Evolutionary conservation across 2,888 invertebrate species (phyloP).

Genomic region (Ypsolopha scabrella): DNA sequence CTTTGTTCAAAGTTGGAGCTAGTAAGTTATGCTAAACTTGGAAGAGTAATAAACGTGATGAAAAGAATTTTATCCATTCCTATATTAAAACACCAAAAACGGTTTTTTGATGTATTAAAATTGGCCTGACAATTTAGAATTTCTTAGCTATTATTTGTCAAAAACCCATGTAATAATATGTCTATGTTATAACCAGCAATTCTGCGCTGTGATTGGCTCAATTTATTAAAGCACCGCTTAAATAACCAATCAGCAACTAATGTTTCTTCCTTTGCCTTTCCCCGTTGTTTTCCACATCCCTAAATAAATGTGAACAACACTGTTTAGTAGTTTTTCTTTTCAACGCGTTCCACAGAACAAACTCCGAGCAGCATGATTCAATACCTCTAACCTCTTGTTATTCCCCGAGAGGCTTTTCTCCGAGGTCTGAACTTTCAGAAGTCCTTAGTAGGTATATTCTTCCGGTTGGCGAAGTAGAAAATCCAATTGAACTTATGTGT

Average conservation of each 20-base stretch:
- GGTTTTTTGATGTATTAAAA: no score
- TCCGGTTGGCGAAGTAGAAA: slow-evolving; percentile 39
- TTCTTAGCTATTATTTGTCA: no score
- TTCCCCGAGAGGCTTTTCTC: not conserved
- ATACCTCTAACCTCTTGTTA: not conserved
- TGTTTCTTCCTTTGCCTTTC: no score
- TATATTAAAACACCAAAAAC: not conserved
- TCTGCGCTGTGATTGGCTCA: no score
- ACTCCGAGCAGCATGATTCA: not conserved
- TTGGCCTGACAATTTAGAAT: no score
- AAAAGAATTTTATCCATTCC: not conserved
- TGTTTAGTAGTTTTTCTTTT: not conserved
- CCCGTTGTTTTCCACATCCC: not conserved
- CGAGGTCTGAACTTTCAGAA: not conserved
- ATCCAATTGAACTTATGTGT: slow-evolving; percentile 31
- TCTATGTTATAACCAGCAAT: no score
- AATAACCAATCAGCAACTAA: no score
- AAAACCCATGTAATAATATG: no score
- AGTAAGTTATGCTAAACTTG: not conserved
- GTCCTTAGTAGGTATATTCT: slow-evolving; percentile 22
- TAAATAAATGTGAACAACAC: not conserved
- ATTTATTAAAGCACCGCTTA: no score
- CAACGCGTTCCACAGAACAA: not conserved
- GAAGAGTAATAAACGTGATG: not conserved
- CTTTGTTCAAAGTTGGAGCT: not conserved